A percentile compares a stretch with the other conserved stretches of the same genome.
phyloP scores from a whole-genome alignment of 2,797 vertebrate genomes.

The Buceros bicornis region DNA sequence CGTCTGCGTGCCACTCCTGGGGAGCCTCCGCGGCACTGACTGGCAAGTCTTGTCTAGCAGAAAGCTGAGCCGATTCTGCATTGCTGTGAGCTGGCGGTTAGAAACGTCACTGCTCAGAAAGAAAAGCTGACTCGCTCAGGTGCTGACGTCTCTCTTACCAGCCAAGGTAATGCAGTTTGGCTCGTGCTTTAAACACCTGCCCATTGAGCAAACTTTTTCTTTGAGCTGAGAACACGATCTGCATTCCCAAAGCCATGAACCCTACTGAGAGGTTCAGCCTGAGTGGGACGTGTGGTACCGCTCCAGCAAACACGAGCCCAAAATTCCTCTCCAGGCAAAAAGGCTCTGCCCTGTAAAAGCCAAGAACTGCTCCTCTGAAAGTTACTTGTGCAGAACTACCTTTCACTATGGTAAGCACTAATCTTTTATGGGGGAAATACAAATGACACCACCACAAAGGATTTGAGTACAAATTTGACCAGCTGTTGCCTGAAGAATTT shows the following conservation, averaged over 20 bases:
- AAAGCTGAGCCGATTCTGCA: not conserved
- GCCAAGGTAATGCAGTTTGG: not conserved
- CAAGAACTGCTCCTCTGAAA: not conserved
- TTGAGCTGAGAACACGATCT: not conserved
- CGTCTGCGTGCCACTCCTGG: rapidly evolving
- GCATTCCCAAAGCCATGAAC: not conserved
- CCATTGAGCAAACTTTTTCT: not conserved
- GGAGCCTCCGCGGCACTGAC: not conserved
- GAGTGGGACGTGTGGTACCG: rapidly evolving
- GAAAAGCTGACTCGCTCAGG: not conserved
- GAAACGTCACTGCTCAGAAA: not conserved
- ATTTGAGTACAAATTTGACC: not conserved
- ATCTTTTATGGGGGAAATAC: not conserved
- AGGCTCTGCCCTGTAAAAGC: not conserved
- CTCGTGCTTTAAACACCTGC: not conserved
- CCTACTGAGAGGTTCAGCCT: not conserved
- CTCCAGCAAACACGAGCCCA: rapidly evolving
- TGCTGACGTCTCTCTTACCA: not conserved
- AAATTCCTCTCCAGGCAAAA: not conserved
- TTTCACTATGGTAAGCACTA: not conserved
- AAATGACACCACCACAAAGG: not conserved
- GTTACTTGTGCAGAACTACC: not conserved
- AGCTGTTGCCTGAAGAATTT: not conserved
- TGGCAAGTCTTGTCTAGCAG: not conserved
- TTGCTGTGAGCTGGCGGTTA: not conserved